A percentile compares a stretch with the other conserved stretches of the same genome.
These are phyloP conservation scores for Amitus sp. DNA, from an alignment of 2,888 invertebrate species.

Conservation along the genomic window DNA sequence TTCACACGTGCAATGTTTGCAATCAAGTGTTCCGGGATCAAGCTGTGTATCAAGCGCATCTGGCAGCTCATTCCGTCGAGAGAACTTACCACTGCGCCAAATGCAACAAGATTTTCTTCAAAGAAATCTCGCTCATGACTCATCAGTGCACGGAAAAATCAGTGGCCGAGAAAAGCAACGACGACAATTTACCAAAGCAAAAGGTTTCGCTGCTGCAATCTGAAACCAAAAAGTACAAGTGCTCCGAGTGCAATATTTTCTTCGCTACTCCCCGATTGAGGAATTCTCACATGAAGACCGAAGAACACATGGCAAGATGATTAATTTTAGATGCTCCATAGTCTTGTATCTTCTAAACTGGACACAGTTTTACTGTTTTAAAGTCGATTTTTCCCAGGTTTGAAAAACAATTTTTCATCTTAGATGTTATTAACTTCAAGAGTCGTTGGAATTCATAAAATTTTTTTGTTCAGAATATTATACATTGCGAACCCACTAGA, in stretches of 20 bases:
- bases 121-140: slow-evolving; percentile 53
- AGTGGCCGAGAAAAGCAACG: slow-evolving; percentile 39
- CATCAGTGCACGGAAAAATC: slow-evolving; percentile 50
- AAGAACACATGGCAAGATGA: too few species aligned
- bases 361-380: too few species aligned
- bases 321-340: too few species aligned
- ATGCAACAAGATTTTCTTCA: slow-evolving; percentile 60
- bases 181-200: slow-evolving; percentile 35
- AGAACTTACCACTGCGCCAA: slow-evolving; percentile 57
- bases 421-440: too few species aligned
- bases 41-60: slow-evolving; percentile 46
- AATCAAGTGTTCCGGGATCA: slow-evolving; percentile 51
- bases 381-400: too few species aligned
- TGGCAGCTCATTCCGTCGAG: slow-evolving; percentile 50
- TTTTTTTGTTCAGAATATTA: too few species aligned
- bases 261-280: slow-evolving; percentile 50
- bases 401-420: too few species aligned
- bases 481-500: too few species aligned
- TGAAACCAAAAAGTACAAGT: slow-evolving; percentile 49
- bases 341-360: too few species aligned
- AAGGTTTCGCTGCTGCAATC: slow-evolving; percentile 29
- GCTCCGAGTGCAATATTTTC: slow-evolving; percentile 48
- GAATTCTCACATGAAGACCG: slow-evolving; percentile 52
- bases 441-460: too few species aligned
- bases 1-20: slow-evolving; percentile 47